phyloP scores from a whole-genome alignment of 2,888 invertebrate species.

The Athrips mouffetella region DNA sequence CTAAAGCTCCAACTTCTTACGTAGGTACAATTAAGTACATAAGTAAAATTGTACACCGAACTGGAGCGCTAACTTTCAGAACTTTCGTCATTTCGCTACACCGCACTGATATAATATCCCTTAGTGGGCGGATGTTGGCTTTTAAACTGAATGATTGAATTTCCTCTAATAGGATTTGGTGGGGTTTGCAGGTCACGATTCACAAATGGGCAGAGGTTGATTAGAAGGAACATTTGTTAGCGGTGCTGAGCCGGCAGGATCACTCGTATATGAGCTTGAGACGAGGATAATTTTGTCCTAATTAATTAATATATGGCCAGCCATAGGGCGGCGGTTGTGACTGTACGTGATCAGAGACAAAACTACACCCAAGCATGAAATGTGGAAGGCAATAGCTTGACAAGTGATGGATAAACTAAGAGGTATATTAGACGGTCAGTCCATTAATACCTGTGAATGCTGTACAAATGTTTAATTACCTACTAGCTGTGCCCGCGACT shows the following conservation, averaged over 20 bases:
- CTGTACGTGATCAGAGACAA: conserved; percentile 26
- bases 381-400: too few species aligned
- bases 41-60: conserved; percentile 8
- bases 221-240: conserved; percentile 16
- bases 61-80: background rate
- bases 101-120: conserved; percentile 8
- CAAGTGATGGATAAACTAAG: too few species aligned
- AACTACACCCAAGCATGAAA: conserved; percentile 21
- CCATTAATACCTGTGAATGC: too few species aligned
- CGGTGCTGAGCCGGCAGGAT: conserved; percentile 30
- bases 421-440: too few species aligned
- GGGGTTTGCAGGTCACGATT: background rate
- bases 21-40: background rate
- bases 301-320: conserved; percentile 41
- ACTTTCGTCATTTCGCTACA: conserved; percentile 10
- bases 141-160: conserved; percentile 14
- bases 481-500: too few species aligned
- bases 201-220: conserved; percentile 7
- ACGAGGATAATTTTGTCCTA: conserved; percentile 39
- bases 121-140: conserved; percentile 2
- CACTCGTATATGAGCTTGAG: conserved; percentile 36
- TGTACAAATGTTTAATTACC: too few species aligned
- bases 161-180: conserved; percentile 5
- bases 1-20: background rate
- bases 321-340: conserved; percentile 29